Evolutionary conservation across 2,888 invertebrate species (phyloP), one percentile per base, ranked within the genome.

Genomic region (Rugalucina vietnamica): DNA sequence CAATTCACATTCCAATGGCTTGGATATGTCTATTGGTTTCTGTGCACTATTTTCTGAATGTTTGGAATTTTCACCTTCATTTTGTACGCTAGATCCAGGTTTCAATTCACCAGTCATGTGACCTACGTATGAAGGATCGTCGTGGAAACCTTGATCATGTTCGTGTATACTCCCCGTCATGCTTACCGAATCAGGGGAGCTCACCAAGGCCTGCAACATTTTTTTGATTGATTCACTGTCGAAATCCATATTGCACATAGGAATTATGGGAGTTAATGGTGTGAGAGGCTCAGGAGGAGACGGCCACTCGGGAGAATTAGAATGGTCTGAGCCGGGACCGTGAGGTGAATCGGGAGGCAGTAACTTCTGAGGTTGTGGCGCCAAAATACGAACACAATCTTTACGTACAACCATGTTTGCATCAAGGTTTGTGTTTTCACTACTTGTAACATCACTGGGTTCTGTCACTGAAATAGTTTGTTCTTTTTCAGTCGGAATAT

Each of bases 181-280:
- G 29, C 84, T 84, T 18, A 82, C 82, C 29, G 75, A 73, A 78
- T 92, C 89, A 0, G 93, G 91, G 21, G 92, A 92, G 14, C 90
- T 89, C 34, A 98, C 97, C 97, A 99, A 97, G 74, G 98, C 98
- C 94, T 98, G 98, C 91, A 99, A 96, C 98, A 99, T 98, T 88
- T 98, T 96, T 95, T 98, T 98, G 91, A 99, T 96, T 12, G 98
- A 98, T 94, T 97, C 97, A 93, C 97, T 97, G 95, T 98, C 98
- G 95, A 97, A 95, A 82, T 94, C 95, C 86, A 95, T 93, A 81
- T 92, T 93, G 79, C 90, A 90, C 8, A 90, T 87, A 12, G 93
- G 92, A 36, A 90, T 89, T 39, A 91, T 80, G 76, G 94, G 91
- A 72, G 94, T 92, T 79, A 89, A 91, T 82, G 91, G 93, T 60